Evolutionary conservation across 2,113 vertebrate species (phyloP).

Genomic region (Rafetus swinhoei): DNA sequence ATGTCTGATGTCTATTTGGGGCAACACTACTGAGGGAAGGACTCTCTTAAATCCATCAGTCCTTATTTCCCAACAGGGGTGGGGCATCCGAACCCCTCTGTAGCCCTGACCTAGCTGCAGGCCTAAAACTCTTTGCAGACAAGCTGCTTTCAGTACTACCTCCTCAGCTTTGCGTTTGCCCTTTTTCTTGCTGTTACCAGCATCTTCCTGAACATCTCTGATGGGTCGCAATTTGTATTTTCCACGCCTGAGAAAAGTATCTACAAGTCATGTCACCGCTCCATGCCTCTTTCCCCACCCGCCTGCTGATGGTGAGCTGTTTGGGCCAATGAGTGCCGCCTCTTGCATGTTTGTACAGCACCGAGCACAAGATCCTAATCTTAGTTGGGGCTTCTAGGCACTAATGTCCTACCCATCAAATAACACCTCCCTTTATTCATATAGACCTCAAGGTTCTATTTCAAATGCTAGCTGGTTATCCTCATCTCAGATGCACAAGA

Average conservation of each 20-base stretch:
- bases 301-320: neutral
- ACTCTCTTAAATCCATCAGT: neutral
- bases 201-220: too few species aligned
- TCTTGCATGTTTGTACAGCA: neutral
- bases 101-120: neutral
- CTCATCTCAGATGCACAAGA: neutral
- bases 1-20: fast-evolving
- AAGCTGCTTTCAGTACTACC: neutral
- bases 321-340: neutral
- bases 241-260: neutral
- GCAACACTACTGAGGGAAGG: neutral
- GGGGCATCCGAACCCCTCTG: neutral
- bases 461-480: neutral
- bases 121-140: neutral
- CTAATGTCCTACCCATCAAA: neutral
- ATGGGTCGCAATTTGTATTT: neutral
- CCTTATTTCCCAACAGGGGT: neutral
- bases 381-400: neutral
- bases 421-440: neutral
- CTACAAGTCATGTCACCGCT: neutral
- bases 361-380: neutral
- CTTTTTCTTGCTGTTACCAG: neutral
- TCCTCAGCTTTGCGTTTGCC: neutral
- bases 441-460: neutral
- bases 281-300: neutral